Conservation (phyloP, 2,888 invertebrate genomes). For the Apocheima hispidaria region DNA sequence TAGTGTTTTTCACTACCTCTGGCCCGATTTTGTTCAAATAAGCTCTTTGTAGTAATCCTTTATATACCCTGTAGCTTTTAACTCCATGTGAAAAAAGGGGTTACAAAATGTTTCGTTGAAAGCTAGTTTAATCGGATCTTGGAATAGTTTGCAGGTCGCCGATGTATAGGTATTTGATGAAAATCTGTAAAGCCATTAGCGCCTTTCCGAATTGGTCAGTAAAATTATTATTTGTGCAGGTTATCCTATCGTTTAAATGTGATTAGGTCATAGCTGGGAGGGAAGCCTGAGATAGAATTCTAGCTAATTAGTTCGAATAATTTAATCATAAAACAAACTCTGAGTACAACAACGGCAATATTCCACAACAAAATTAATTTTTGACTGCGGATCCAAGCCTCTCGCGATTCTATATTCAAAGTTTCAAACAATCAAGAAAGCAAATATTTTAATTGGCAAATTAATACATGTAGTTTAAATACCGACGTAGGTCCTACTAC, state of each 20-base stretch:
- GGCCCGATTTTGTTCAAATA: too few species aligned
- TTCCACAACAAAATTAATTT: slow-evolving; percentile 3
- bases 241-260: neutral
- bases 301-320: neutral
- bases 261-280: neutral
- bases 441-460: slow-evolving; percentile 11
- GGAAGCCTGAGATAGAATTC: neutral
- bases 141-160: too few species aligned
- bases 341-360: neutral
- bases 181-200: too few species aligned
- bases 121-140: too few species aligned
- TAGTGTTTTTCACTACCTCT: too few species aligned
- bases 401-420: neutral
- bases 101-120: too few species aligned
- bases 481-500: too few species aligned
- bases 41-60: too few species aligned
- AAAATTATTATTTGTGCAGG: neutral
- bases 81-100: too few species aligned
- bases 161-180: too few species aligned
- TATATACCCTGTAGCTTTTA: too few species aligned
- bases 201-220: too few species aligned
- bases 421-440: slow-evolving; percentile 7
- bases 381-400: neutral
- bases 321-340: slow-evolving; percentile 3
- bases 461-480: neutral